phyloP scores from a whole-genome alignment of 2,797 vertebrate genomes.

The Karalla daura region DNA sequence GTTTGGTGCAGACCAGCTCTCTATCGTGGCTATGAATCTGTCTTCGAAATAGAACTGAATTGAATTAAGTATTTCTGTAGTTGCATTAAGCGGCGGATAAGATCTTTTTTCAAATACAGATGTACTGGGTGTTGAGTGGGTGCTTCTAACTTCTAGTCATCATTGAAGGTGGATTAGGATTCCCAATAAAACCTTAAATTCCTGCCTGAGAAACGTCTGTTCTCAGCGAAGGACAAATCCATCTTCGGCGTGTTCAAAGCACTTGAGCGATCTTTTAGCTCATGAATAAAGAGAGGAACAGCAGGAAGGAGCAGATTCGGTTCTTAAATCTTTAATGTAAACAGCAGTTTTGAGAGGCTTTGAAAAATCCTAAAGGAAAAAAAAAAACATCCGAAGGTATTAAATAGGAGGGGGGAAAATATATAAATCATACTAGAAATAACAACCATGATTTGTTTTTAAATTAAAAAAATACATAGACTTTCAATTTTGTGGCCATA shows the following conservation, averaged over 20 bases:
- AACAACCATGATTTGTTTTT: slow-evolving; percentile 78
- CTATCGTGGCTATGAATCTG: no score
- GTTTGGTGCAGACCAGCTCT: no score
- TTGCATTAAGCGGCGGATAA: background rate
- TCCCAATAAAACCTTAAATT: background rate
- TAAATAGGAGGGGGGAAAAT: slow-evolving; percentile 78
- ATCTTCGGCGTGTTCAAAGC: background rate
- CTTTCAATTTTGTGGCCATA: slow-evolving; percentile 83
- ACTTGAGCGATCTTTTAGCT: background rate
- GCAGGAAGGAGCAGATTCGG: slow-evolving; percentile 18
- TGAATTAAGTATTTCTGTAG: no score
- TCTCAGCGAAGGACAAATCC: background rate
- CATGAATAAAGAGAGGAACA: slow-evolving; percentile 35
- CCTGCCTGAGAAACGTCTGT: background rate
- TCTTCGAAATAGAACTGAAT: no score
- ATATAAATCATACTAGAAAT: slow-evolving; percentile 81
- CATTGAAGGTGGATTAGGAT: background rate
- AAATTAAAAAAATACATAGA: slow-evolving; percentile 89
- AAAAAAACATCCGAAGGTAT: slow-evolving; percentile 75
- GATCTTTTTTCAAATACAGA: background rate
- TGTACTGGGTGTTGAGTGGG: background rate
- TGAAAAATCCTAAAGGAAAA: slow-evolving; percentile 78
- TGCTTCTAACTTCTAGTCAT: background rate
- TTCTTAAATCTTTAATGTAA: slow-evolving; percentile 88
- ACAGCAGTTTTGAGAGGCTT: slow-evolving; percentile 86